phyloP scores from a whole-genome alignment of 2,888 invertebrate genomes.

The Xylota sylvarum region DNA sequence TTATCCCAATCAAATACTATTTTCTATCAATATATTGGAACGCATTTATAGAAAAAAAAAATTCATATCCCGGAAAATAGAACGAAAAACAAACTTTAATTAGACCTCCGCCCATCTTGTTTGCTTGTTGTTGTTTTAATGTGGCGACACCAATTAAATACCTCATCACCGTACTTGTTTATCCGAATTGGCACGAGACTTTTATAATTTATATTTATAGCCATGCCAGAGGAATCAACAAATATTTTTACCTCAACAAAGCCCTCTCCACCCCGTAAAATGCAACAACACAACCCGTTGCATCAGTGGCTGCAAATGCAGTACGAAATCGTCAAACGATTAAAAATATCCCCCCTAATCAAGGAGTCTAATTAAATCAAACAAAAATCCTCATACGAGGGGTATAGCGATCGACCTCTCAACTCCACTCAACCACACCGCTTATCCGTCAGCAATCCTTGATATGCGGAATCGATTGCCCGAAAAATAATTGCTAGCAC shows the following conservation, averaged over 20 bases:
- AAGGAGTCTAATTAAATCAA: slow-evolving; percentile 36
- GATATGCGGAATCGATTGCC: slow-evolving; percentile 83
- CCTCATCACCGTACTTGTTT: slow-evolving; percentile 68
- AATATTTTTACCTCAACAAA: slow-evolving; percentile 22
- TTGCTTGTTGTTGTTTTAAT: slow-evolving; percentile 19
- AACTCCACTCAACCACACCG: slow-evolving; percentile 49
- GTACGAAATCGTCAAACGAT: slow-evolving; percentile 30
- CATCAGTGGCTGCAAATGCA: slow-evolving; percentile 3
- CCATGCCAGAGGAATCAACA: slow-evolving; percentile 20
- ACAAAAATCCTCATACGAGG: slow-evolving; percentile 44
- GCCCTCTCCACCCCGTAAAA: background rate
- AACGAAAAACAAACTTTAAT: slow-evolving; percentile 23
- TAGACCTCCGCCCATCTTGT: slow-evolving; percentile 27
- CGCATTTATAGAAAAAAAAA: background rate
- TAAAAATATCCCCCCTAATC: slow-evolving; percentile 25
- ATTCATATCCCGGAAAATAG: slow-evolving; percentile 37
- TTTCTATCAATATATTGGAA: background rate
- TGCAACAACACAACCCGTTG: background rate
- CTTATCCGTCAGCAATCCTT: slow-evolving; percentile 76
- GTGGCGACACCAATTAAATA: slow-evolving; percentile 68
- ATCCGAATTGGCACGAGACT: slow-evolving; percentile 69
- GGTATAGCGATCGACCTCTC: slow-evolving; percentile 47
- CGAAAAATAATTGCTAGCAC: slow-evolving; percentile 80
- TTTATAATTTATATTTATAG: slow-evolving; percentile 53
- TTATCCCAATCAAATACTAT: background rate